phyloP scores from a whole-genome alignment of 1,140 invertebrate genomes.

The Thaumetopoea pityocampa region DNA sequence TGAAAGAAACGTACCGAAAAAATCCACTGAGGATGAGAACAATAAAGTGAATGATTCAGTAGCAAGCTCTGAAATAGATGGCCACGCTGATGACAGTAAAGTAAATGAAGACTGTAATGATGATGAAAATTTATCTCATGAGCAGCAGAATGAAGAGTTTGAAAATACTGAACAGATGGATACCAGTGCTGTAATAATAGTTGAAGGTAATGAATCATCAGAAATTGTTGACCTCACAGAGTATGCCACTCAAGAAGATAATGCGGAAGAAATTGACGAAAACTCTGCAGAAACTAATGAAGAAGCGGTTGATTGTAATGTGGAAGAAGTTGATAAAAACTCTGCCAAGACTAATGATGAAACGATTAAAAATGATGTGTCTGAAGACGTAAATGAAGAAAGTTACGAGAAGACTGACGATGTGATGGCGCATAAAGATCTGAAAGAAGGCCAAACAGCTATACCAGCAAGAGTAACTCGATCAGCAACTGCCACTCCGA shows the following conservation, averaged over 20 bases:
- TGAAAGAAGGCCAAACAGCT: background rate
- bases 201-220: background rate
- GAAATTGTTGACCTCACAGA: background rate
- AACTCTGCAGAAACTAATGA: background rate
- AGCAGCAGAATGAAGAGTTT: too few relatives aligned
- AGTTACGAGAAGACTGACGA: too few relatives aligned
- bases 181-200: background rate
- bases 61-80: too few relatives aligned
- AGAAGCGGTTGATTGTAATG: background rate
- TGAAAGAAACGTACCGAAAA: too few relatives aligned
- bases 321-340: background rate
- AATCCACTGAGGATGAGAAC: too few relatives aligned
- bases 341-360: background rate
- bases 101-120: too few relatives aligned
- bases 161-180: background rate
- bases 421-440: too few relatives aligned
- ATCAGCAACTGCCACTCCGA: slow-evolving; percentile 26
- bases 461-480: background rate
- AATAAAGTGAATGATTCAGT: too few relatives aligned
- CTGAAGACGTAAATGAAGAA: background rate
- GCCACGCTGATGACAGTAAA: too few relatives aligned
- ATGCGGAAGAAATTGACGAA: background rate
- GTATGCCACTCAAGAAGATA: slow-evolving; percentile 4
- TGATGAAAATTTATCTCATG: too few relatives aligned
- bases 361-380: background rate